Conservation (phyloP, 2,888 invertebrate species). For the Drosophila parthenogenetica region DNA sequence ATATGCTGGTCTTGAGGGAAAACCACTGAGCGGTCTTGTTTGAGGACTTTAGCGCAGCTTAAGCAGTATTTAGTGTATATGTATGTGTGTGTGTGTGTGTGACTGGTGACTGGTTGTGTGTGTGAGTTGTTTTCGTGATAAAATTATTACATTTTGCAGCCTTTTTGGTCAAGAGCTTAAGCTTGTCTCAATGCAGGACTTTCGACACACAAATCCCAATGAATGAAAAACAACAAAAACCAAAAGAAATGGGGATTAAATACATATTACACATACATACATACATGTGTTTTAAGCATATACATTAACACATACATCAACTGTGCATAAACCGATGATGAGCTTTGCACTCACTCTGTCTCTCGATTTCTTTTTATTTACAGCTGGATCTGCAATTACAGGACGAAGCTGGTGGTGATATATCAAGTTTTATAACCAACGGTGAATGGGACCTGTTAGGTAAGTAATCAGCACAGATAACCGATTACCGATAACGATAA, state of each 20-base stretch:
- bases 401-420: slow-evolving; percentile 96
- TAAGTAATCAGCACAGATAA: slow-evolving; percentile 85
- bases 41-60: slow-evolving; percentile 41
- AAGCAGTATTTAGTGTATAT: slow-evolving; percentile 39
- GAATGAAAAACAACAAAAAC: slow-evolving; percentile 36
- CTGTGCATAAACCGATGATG: slow-evolving; percentile 3
- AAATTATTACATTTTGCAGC: slow-evolving; percentile 55
- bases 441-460: slow-evolving; percentile 99
- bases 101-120: not conserved
- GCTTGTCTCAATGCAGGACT: slow-evolving; percentile 45
- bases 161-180: slow-evolving; percentile 57
- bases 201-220: slow-evolving; percentile 45
- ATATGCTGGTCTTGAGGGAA: not conserved
- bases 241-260: slow-evolving; percentile 14
- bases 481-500: not conserved
- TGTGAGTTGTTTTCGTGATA: slow-evolving; percentile 52
- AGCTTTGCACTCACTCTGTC: not conserved
- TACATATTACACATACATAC: slow-evolving; percentile 6
- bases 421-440: slow-evolving; percentile 98
- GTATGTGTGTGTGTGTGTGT: not conserved
- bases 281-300: not conserved
- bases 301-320: slow-evolving; percentile 7
- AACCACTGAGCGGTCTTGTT: slow-evolving; percentile 30
- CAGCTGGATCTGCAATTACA: slow-evolving; percentile 97
- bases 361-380: slow-evolving; percentile 72